These are phyloP conservation scores for Elymnias hypermnestra DNA, from an alignment of 1,140 invertebrate genomes.

Conservation along the genomic window DNA sequence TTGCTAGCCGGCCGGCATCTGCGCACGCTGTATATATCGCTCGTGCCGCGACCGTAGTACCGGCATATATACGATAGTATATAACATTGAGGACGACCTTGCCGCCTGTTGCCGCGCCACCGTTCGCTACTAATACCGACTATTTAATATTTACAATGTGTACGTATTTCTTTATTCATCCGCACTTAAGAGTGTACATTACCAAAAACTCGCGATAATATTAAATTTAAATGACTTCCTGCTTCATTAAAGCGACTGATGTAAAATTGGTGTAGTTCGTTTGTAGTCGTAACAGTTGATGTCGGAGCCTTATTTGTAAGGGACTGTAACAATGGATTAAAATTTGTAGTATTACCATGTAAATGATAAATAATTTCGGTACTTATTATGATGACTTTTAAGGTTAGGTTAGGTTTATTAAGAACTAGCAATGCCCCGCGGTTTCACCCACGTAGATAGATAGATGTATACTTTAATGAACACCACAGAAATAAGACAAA, in stretches of 20 bases:
- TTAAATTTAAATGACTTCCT: slow-evolving; percentile 20
- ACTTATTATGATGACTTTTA: no score
- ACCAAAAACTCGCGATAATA: background rate
- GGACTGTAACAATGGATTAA: background rate
- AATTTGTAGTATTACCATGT: background rate
- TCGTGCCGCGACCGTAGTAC: slow-evolving; percentile 4
- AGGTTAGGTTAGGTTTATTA: no score
- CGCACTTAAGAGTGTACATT: slow-evolving; percentile 5
- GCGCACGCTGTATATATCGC: background rate
- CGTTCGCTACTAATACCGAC: slow-evolving; percentile 14
- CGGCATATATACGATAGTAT: slow-evolving; percentile 17
- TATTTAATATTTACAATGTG: slow-evolving; percentile 7
- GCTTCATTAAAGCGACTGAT: slow-evolving; percentile 1
- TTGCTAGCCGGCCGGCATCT: slow-evolving; percentile 21
- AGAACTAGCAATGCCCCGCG: no score
- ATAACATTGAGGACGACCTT: slow-evolving; percentile 67
- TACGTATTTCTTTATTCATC: slow-evolving; percentile 5
- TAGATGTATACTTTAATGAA: no score
- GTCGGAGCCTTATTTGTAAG: slow-evolving; percentile 3
- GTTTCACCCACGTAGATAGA: no score
- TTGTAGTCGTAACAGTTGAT: background rate
- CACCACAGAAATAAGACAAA: no score
- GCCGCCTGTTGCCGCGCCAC: slow-evolving; percentile 44
- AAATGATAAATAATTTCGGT: background rate
- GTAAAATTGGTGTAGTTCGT: background rate